Evolutionary conservation across 2,888 invertebrate genomes (phyloP).

Genomic region (Andricus curvator): DNA sequence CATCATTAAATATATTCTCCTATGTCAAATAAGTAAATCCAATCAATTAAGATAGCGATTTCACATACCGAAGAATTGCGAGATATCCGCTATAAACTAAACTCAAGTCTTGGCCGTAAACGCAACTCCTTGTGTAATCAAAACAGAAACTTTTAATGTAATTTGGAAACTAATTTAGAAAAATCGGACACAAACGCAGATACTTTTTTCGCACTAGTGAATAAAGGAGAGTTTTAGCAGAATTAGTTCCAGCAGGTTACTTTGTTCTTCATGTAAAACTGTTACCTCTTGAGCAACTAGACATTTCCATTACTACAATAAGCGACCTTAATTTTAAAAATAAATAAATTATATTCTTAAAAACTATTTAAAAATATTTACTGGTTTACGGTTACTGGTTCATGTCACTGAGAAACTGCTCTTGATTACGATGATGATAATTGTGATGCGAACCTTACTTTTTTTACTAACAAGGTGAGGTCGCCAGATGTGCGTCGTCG

Average conservation of each 20-base stretch:
- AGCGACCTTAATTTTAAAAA: background rate
- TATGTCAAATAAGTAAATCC: background rate
- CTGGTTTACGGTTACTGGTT: background rate
- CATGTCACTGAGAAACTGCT: slow-evolving; percentile 4
- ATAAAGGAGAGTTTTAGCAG: background rate
- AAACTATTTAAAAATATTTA: background rate
- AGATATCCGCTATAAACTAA: background rate
- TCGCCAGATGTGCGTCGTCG: no score
- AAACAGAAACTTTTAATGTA: no score
- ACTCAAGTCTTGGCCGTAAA: background rate
- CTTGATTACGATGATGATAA: background rate
- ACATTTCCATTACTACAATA: background rate
- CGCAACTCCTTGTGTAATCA: background rate
- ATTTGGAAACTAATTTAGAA: background rate
- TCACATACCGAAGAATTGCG: background rate
- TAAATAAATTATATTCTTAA: background rate
- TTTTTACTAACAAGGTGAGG: background rate
- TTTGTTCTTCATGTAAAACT: background rate
- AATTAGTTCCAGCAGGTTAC: background rate
- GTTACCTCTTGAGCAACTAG: background rate
- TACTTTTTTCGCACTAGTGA: background rate
- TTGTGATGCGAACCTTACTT: background rate
- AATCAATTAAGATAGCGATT: background rate
- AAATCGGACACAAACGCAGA: background rate
- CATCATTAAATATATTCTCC: background rate